Base-by-base conservation (phyloP, 2,113 vertebrate genomes). In the Oxyura jamaicensis region DNA sequence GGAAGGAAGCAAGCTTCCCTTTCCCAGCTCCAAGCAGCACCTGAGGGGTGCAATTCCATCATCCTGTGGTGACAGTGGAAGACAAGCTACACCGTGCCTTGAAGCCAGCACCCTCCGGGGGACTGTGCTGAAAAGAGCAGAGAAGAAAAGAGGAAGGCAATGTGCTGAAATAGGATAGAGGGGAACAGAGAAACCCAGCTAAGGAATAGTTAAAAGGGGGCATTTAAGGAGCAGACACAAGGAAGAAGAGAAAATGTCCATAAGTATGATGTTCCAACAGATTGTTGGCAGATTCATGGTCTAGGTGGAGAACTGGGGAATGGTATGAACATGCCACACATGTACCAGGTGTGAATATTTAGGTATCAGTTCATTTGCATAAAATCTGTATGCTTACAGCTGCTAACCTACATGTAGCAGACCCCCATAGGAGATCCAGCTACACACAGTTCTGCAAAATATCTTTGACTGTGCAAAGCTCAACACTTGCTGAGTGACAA, bases 1-100 rank as follows among this genome's bases (percentile, higher is more conserved):
- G 8, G 69, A 89, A 84, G 35, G 60, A 84, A 72, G 53, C 0
- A 0, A 85, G 29, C 8, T 19, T 79, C 48, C 14, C 17, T 68
- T 63, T 75, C 41, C 10, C 10, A 15, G 66, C 4, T 28, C 33
- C 16, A 10, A 5, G 19, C 67, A 86, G 42, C 58, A 39, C 33
- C 35, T n/a, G 14, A 5, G n/a, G 36, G 21, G 6, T 42, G 25
- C 0, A 0, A 22, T 46, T 71, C 56, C 52, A 33, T 39, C 4
- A 2, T 1, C 7, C 20, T 42, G 5, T 1, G 0, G 33, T 20
- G n/a, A 52, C 60, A 35, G n/a, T 33, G 28, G 35, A 63, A 41
- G 39, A 65, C 36, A 65, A 83, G 41, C 11, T n/a, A 69, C n/a
- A 25, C 62, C 12, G 4, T 11, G 23, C 17, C 25, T 18, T 41